phyloP scores from a whole-genome alignment of 2,888 invertebrate genomes.

The Chelonus formosanus region DNA sequence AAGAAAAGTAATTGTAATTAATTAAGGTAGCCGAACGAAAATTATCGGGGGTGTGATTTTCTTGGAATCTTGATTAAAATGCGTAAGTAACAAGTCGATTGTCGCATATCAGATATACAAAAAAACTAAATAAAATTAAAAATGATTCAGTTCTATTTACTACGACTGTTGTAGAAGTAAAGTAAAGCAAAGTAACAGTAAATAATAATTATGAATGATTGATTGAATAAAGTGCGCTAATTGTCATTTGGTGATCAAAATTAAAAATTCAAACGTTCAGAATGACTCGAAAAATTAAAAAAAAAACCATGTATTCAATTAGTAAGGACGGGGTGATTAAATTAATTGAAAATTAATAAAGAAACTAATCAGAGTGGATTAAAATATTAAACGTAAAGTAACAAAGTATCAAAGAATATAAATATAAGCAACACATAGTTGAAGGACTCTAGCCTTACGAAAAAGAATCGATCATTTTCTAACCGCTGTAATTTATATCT shows the following conservation, averaged over 20 bases:
- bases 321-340: conserved; percentile 3
- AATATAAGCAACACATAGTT: conserved; percentile 40
- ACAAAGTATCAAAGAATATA: conserved; percentile 37
- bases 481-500: conserved; percentile 48
- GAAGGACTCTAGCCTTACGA: conserved; percentile 46
- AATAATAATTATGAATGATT: no score
- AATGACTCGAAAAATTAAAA: neutral
- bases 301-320: neutral
- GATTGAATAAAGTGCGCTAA: no score
- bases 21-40: conserved; percentile 4
- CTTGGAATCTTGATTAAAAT: conserved; percentile 1
- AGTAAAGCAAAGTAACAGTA: no score
- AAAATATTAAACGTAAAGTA: conserved; percentile 5
- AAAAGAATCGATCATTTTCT: conserved; percentile 48
- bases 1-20: neutral
- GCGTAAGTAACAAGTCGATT: conserved; percentile 20
- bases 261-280: no score
- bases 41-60: conserved; percentile 8
- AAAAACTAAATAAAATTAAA: neutral
- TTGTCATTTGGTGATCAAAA: no score
- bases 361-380: conserved; percentile 17
- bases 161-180: no score
- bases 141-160: no score
- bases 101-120: conserved; percentile 29
- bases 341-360: conserved; percentile 11